Conservation (phyloP, 2,113 vertebrate genomes). For the Mellivora capensis region DNA sequence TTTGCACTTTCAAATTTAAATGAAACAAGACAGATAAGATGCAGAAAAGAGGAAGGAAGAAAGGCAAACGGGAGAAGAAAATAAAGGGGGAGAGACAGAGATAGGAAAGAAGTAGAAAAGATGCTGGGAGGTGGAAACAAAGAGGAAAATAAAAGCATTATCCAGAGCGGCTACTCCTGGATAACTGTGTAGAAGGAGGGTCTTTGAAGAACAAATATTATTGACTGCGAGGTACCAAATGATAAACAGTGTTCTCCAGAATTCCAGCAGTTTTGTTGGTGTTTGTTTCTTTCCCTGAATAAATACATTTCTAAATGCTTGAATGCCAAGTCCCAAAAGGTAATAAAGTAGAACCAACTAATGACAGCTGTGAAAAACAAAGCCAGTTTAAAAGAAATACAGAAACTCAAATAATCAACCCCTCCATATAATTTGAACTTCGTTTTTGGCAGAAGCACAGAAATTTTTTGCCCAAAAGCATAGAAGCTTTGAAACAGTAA, state of each 20-base stretch:
- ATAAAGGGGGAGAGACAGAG: not conserved
- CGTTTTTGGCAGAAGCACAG: conserved; percentile 35
- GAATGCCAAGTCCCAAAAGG: not conserved
- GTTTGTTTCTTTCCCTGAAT: conserved; percentile 27
- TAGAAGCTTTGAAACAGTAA: not conserved
- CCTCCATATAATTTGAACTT: not conserved
- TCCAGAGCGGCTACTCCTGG: not conserved
- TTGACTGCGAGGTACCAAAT: not conserved
- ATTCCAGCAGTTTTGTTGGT: not conserved
- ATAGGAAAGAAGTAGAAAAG: not conserved
- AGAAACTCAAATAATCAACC: not conserved
- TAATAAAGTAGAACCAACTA: conserved; percentile 12
- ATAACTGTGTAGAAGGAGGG: not conserved
- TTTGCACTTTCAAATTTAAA: not conserved
- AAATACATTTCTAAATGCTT: conserved; percentile 11
- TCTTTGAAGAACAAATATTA: not conserved
- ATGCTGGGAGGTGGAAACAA: not conserved
- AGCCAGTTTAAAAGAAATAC: conserved; percentile 40
- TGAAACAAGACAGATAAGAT: not conserved
- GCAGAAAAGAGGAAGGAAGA: not conserved
- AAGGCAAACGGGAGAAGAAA: not conserved
- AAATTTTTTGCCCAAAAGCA: not conserved
- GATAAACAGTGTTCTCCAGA: not conserved
- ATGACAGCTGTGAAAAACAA: conserved; percentile 40
- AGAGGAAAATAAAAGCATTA: not conserved